Base-by-base conservation (phyloP, 2,888 invertebrate species). In the Drosophila putrida region DNA sequence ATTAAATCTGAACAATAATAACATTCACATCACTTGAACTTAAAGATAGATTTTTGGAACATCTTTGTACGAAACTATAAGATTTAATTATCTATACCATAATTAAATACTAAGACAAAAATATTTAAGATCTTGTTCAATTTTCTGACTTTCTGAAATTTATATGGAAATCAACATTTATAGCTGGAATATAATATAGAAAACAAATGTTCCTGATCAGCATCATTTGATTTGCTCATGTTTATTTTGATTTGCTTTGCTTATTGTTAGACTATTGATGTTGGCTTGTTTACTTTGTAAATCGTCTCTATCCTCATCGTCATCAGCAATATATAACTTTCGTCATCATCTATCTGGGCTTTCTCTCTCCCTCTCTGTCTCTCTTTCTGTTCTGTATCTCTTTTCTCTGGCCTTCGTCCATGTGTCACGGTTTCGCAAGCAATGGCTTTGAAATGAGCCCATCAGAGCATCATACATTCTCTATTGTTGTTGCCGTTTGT, bases 361-460 rank as follows among this genome's bases (percentile, higher is more conserved):
- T 3, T 27, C 13, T 33, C 49, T 60, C 13, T 28, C 15, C 8
- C 28, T 43, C 27, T 27, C 38, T 28, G 2, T 44, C 27, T 44
- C 15, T 47, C n/a, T 15, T 20, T 41, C 10, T 49, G 5, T 60
- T 38, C n/a, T 50, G 43, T 74, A 46, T 55, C 51, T 55, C 38
- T 50, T 15, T 28, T 20, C 20, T 58, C 15, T 82, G 81, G 81
- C 81, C 82, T 81, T 81, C 85, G 72, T 35, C 35, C 54, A 65
- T 81, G 66, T 81, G 82, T 82, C 82, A 82, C 82, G 79, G 81
- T 82, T 82, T 82, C 85, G 82, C 70, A 82, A 75, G 82, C 80
- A 85, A 81, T 81, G 82, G 75, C 78, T 81, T 75, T 84, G 85
- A 81, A 84, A 70, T 59, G 59, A 54, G 63, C 59, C 65, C 62